Evolutionary conservation across 2,797 vertebrate species (phyloP).

Genomic region (Hapalemur alaotrensis): DNA sequence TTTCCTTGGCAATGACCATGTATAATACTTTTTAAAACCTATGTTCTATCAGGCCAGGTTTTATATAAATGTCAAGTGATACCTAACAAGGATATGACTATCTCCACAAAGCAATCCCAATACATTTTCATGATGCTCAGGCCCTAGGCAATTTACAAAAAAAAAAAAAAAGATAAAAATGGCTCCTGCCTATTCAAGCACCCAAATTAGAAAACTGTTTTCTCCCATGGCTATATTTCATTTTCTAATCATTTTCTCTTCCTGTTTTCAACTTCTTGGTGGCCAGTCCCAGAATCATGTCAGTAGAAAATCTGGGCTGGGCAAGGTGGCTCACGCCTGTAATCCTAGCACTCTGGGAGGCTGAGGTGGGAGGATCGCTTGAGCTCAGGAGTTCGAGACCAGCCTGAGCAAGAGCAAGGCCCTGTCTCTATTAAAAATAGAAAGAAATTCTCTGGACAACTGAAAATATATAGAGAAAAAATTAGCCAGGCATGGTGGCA

Average conservation of each 20-base stretch:
- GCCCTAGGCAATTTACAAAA: not conserved
- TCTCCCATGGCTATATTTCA: not conserved
- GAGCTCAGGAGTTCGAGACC: too few species aligned
- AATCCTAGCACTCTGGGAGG: too few species aligned
- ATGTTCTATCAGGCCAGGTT: not conserved
- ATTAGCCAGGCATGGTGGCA: too few species aligned
- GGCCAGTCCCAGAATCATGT: not conserved
- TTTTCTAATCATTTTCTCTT: constrained; percentile 11
- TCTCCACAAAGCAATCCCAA: not conserved
- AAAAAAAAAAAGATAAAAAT: not conserved
- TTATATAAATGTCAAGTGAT: constrained; percentile 30
- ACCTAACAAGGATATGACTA: constrained; percentile 23
- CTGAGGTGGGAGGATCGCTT: too few species aligned
- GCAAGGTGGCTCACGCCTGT: too few species aligned
- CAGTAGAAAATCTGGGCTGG: not conserved
- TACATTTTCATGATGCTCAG: not conserved
- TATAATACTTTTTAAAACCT: not conserved
- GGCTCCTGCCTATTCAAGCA: not conserved
- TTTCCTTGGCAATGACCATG: not conserved
- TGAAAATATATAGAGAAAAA: too few species aligned
- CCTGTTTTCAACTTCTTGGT: not conserved
- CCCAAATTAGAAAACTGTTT: not conserved
- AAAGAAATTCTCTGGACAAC: too few species aligned
- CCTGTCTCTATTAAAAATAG: too few species aligned
- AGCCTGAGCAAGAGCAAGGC: too few species aligned